These are phyloP conservation scores for Pomatostomus ruficeps DNA, from an alignment of 2,113 vertebrate genomes.

Conservation along the genomic window DNA sequence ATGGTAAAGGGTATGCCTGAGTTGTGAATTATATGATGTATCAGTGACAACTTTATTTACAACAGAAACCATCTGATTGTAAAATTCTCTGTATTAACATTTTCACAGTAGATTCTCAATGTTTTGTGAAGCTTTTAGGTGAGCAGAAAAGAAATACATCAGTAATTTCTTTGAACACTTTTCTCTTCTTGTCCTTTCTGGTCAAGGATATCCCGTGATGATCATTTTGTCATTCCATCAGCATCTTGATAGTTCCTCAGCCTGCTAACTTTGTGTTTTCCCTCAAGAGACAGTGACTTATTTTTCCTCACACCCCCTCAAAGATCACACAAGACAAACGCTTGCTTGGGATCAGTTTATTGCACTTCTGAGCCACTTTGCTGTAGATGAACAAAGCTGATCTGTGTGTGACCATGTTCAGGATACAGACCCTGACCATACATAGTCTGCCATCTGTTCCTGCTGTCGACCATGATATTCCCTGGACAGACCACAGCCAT, in stretches of 20 bases:
- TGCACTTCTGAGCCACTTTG: not conserved
- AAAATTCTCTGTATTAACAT: not conserved
- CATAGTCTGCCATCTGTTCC: not conserved
- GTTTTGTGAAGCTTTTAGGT: not conserved
- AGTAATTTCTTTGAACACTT: not conserved
- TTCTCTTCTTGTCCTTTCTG: not conserved
- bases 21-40: not conserved
- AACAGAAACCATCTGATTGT: not conserved
- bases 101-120: not conserved
- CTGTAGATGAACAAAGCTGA: not conserved
- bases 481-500: not conserved
- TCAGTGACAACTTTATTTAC: not conserved
- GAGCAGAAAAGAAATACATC: not conserved
- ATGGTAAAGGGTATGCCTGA: not conserved
- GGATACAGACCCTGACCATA: not conserved
- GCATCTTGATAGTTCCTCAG: conserved; percentile 5
- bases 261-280: conserved; percentile 15
- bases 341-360: not conserved
- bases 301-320: not conserved
- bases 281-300: not conserved
- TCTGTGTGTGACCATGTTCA: not conserved
- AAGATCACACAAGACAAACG: not conserved
- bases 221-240: conserved; percentile 25
- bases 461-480: not conserved
- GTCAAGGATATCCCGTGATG: not conserved